Conservation (phyloP, 2,113 vertebrate genomes). For the Entelurus aequoreus region DNA sequence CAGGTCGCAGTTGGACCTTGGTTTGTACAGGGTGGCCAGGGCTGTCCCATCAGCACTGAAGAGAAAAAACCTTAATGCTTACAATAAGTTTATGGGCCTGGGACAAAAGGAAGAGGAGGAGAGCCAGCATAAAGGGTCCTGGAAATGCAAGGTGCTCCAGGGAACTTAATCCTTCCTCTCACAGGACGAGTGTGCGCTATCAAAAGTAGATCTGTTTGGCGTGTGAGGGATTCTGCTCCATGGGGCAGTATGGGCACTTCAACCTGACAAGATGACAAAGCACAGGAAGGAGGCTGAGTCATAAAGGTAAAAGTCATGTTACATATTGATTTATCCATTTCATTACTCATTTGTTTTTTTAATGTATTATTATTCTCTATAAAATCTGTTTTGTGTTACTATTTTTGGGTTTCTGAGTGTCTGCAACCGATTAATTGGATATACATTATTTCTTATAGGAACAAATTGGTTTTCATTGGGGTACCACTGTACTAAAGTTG, state of each 20-base stretch:
- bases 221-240: slow-evolving; percentile 88
- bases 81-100: slow-evolving; percentile 49
- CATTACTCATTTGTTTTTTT: too few species aligned
- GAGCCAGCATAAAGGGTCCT: slow-evolving; percentile 53
- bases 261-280: slow-evolving; percentile 62
- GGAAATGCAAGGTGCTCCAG: slow-evolving; percentile 46
- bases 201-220: slow-evolving; percentile 89
- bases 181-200: slow-evolving; percentile 48
- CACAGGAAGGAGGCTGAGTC: neutral
- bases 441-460: too few species aligned
- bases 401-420: too few species aligned
- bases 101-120: slow-evolving; percentile 27
- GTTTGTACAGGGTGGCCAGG: slow-evolving; percentile 33
- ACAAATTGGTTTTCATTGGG: too few species aligned
- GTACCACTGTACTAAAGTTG: too few species aligned
- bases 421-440: too few species aligned
- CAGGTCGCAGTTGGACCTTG: slow-evolving; percentile 42
- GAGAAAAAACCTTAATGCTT: slow-evolving; percentile 59
- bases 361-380: too few species aligned
- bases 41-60: slow-evolving; percentile 52
- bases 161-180: slow-evolving; percentile 45
- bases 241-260: slow-evolving; percentile 89
- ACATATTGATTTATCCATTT: too few species aligned
- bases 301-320: too few species aligned
- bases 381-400: too few species aligned